Percentiles rank a stretch among this genome's conserved stretches.
Conservation (phyloP, 2,888 invertebrate genomes). For the Ferrisia virgata region DNA sequence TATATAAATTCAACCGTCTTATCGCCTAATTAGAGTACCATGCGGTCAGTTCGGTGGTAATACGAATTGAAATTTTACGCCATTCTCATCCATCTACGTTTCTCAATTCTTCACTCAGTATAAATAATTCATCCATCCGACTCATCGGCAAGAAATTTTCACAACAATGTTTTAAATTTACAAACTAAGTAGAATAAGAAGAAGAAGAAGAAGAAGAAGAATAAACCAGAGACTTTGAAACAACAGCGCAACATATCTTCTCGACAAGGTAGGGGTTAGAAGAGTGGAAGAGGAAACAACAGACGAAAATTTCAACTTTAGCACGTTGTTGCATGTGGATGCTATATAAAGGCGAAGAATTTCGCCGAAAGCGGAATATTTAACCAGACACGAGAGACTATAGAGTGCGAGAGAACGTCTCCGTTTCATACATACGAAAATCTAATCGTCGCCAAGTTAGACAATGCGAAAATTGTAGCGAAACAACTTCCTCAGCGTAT, state of each 20-base stretch:
- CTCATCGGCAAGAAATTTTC: not conserved
- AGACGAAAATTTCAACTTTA: not conserved
- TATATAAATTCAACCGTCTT: not conserved
- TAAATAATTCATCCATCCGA: too few relatives aligned
- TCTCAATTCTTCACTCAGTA: not conserved
- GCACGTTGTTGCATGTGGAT: not conserved
- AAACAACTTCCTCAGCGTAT: not conserved
- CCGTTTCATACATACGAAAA: not conserved
- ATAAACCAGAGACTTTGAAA: not conserved
- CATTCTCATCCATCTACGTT: not conserved
- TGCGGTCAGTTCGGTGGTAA: not conserved
- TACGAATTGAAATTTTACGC: not conserved
- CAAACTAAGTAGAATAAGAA: too few relatives aligned
- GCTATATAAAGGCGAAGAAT: not conserved
- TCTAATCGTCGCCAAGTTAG: not conserved
- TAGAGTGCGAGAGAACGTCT: not conserved
- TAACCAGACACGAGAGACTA: not conserved
- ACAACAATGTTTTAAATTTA: not conserved
- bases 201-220: too few relatives aligned
- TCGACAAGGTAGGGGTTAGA: too few relatives aligned
- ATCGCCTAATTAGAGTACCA: not conserved
- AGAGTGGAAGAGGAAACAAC: not conserved
- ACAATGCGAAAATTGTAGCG: not conserved
- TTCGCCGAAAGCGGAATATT: not conserved
- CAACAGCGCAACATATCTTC: too few relatives aligned